A percentile compares a stretch with the other conserved stretches of the same genome.
Evolutionary conservation across 2,797 vertebrate species (phyloP).

Genomic region (Rhodeus uyekii): DNA sequence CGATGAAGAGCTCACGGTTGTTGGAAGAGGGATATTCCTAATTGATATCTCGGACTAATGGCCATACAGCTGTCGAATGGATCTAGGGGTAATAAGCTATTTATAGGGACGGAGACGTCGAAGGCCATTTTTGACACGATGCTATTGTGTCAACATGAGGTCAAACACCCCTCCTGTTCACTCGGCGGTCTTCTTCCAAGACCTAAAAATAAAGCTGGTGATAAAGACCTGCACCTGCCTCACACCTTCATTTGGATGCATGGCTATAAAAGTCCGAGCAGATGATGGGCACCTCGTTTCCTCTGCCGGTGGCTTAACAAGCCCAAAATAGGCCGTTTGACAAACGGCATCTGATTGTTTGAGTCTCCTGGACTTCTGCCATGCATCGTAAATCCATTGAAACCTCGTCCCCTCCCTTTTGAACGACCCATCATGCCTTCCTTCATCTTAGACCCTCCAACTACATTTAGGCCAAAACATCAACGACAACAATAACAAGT

Average conservation of each 20-base stretch:
- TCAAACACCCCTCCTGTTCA: conserved; percentile 65
- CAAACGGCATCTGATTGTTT: conserved; percentile 81
- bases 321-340: conserved; percentile 76
- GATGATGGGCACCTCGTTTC: conserved; percentile 79
- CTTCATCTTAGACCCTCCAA: conserved; percentile 48
- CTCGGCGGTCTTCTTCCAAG: conserved; percentile 63
- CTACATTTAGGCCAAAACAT: conserved; percentile 67
- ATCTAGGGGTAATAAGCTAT: conserved; percentile 58
- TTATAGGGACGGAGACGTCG: conserved; percentile 59
- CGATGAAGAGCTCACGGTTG: no score
- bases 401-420: conserved; percentile 51
- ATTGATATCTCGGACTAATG: neutral
- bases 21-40: neutral
- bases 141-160: conserved; percentile 73
- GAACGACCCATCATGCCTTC: neutral
- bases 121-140: conserved; percentile 59
- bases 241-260: conserved; percentile 70
- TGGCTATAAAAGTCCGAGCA: conserved; percentile 76
- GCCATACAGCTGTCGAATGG: neutral
- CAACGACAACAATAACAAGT: conserved; percentile 55
- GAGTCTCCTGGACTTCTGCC: conserved; percentile 77
- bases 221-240: conserved; percentile 75
- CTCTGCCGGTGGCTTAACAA: conserved; percentile 69
- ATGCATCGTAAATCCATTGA: conserved; percentile 74
- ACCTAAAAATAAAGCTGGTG: conserved; percentile 75